Evolutionary conservation across 2,888 invertebrate species (phyloP).

Genomic region (Coremacera marginata): DNA sequence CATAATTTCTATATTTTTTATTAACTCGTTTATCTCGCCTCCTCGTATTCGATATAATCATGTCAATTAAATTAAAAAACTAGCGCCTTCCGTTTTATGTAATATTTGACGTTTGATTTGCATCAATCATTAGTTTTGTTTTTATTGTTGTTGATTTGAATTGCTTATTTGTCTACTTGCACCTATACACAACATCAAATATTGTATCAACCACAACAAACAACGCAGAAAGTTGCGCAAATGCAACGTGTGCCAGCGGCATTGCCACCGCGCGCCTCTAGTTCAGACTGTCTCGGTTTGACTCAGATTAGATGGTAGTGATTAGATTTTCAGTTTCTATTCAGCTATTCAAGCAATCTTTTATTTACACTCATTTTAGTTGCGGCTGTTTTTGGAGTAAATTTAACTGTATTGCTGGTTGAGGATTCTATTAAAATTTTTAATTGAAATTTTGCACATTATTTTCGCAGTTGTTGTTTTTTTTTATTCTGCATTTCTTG

Average conservation of each 20-base stretch:
- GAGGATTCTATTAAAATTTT: not conserved
- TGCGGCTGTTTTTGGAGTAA: not conserved
- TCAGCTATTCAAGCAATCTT: not conserved
- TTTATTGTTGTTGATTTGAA: not conserved
- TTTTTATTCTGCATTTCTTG: not conserved
- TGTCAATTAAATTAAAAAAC: not conserved
- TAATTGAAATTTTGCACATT: not conserved
- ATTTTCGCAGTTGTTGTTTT: not conserved
- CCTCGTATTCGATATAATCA: not conserved
- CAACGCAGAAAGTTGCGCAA: not conserved
- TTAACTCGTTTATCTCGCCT: not conserved
- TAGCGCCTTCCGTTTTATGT: slow-evolving; percentile 9
- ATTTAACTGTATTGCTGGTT: not conserved
- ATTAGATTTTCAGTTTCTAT: slow-evolving; percentile 1
- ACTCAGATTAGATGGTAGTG: not conserved
- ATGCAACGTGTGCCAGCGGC: not conserved
- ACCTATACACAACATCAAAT: slow-evolving; percentile 2
- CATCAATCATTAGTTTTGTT: not conserved
- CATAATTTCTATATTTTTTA: not conserved
- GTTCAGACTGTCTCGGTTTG: not conserved
- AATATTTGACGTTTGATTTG: not conserved
- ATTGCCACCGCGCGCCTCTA: not conserved
- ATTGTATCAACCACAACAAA: not conserved
- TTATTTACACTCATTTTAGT: not conserved
- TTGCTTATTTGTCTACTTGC: not conserved